Base-by-base conservation (phyloP, 2,113 vertebrate species). In the Solenodon paradoxus region DNA sequence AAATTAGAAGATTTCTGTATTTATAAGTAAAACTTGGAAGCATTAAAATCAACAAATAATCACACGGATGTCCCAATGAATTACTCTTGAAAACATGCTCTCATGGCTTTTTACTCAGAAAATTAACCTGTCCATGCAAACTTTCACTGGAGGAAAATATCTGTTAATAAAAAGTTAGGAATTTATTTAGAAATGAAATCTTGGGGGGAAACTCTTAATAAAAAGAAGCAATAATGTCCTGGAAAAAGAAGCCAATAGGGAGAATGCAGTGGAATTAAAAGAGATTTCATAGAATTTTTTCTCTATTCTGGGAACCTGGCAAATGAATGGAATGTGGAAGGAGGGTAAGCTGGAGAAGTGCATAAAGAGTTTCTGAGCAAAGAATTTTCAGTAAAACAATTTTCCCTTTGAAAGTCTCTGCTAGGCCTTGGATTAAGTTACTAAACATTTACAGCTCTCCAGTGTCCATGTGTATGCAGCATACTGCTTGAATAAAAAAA, bases 381-480 rank as follows among this genome's bases (percentile, higher is more conserved):
- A 94, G 2, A 61, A 49, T 55, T 95, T 95, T 19, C 22, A 35
- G 9, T 71, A 63, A 51, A 89, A 74, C 5, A 9, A 51, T 47
- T 84, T 95, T 71, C 12, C 47, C 20, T 66, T 89, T 42, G 20
- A 89, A 95, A 75, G 64, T 90, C n/a, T 79, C 64, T 71, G 3
- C 30, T 66, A 24, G 40, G 16, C 0, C 89, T 84, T 89, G 49
- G 32, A 86, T 79, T 68, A 68, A 89, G n/a, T 12, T 81, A 74
- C 38, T 53, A 92, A 95, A 51, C 17, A 80, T 94, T 86, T 83
- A 80, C 5, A 82, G 30, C 7, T 93, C 9, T 81, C 40, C 53
- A 13, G 75, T 92, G 45, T 57, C 35, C 40, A 47, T 7, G 9
- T 59, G 26, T 75, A 1, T 92, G 38, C 55, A 35, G 1, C 5